Evolutionary conservation across 2,888 invertebrate species (phyloP), one percentile per base, ranked within the genome.

Genomic region (Galerucella calmariensis): DNA sequence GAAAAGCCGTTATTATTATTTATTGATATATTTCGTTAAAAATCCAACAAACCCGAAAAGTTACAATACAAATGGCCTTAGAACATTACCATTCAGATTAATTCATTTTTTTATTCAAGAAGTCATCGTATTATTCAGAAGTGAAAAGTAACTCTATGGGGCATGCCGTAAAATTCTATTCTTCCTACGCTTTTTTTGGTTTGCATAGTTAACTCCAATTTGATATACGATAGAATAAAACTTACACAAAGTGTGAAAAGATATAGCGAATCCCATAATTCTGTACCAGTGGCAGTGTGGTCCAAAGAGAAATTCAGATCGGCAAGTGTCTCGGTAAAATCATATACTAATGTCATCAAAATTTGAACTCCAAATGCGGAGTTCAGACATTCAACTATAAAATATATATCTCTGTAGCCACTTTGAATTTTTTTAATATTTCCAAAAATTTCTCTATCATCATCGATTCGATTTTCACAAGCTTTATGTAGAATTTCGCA

Each of bases 321-420:
- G 5, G 20, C 16, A 65, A 65, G 46, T 5, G 44, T 46, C 11
- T 65, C 63, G 41, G 20, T 20, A 9, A 65, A n/a, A 65, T 46
- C 44, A 20, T 11, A 44, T 11, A 65, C 10, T 16, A 65, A 16
- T 11, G 46, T n/a, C 12, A 65, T 8, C 11, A 65, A 16, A 41
- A 65, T 65, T 20, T 65, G 63, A 11, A 46, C 2, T 16, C 63
- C 63, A 65, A 65, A 65, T n/a, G 20, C 12, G 12, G 44, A 9
- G 20, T 65, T 46, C 46, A 65, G 5, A 8, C 3, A 16, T 65
- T 65, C 20, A 8, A 65, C 63, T 11, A 46, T 44, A 10, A 44
- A 16, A 46, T 11, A 46, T 8, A 65, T 65, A 20, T 46, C 11
- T 46, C 10, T 65, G 46, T 65, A 65, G 3, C 9, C 20, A 16